Evolutionary conservation across 2,888 invertebrate genomes (phyloP).

Genomic region (Colostygia pectinataria): DNA sequence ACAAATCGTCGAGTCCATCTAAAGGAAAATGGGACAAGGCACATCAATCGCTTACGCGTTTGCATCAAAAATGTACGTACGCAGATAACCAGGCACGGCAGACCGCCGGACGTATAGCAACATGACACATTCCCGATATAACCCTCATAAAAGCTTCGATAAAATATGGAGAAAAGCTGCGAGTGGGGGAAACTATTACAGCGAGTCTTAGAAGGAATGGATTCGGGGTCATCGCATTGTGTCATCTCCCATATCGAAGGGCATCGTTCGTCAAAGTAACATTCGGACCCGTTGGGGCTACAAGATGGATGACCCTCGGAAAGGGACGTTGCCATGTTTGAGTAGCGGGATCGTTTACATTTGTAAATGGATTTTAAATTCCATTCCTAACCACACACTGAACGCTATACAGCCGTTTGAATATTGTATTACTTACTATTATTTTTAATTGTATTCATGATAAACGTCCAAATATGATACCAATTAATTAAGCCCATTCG

Average conservation of each 20-base stretch:
- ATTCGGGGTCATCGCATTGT: constrained; percentile 76
- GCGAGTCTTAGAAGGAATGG: constrained; percentile 59
- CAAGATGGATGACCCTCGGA: constrained; percentile 59
- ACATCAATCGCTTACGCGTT: constrained; percentile 68
- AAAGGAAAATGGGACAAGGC: constrained; percentile 55
- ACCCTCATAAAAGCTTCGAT: constrained; percentile 70
- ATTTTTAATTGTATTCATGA: constrained; percentile 28
- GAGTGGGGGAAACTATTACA: constrained; percentile 64
- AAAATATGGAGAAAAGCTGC: constrained; percentile 69
- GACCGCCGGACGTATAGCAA: constrained; percentile 54
- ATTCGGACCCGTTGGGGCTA: constrained; percentile 44
- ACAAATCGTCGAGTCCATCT: constrained; percentile 55
- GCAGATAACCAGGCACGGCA: constrained; percentile 48
- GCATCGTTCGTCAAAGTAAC: constrained; percentile 65
- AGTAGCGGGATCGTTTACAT: constrained; percentile 53
- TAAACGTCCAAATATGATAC: constrained; percentile 33
- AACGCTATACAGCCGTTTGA: constrained; percentile 9
- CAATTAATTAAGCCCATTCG: constrained; percentile 41
- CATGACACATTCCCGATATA: constrained; percentile 67
- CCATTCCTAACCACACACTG: constrained; percentile 18
- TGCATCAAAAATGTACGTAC: constrained; percentile 70
- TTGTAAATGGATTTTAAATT: constrained; percentile 64
- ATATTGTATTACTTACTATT: constrained; percentile 24
- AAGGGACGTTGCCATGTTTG: constrained; percentile 42
- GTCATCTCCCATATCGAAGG: constrained; percentile 71